Conservation (phyloP, 2,888 invertebrate genomes). For the Xanthia togata region DNA sequence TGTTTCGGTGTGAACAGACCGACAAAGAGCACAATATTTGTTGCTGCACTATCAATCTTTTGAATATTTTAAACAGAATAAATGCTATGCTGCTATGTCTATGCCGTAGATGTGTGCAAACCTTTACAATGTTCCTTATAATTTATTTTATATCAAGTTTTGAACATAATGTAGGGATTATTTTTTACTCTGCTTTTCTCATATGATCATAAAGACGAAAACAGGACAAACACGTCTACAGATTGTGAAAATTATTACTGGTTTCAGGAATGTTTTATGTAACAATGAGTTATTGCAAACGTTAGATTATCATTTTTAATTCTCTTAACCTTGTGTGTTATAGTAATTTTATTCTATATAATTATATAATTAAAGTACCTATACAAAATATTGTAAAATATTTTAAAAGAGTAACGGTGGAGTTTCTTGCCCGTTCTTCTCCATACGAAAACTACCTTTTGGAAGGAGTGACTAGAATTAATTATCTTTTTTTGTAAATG, state of each 20-base stretch:
- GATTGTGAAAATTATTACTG: slow-evolving; percentile 71
- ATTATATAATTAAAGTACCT: no score
- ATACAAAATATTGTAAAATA: no score
- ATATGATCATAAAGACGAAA: slow-evolving; percentile 66
- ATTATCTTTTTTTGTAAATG: no score
- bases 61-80: neutral
- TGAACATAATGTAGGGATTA: neutral
- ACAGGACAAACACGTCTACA: slow-evolving; percentile 37
- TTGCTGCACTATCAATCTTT: neutral
- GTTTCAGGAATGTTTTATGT: slow-evolving; percentile 69
- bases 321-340: no score
- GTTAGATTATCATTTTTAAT: no score
- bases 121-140: neutral
- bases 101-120: neutral
- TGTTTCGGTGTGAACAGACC: slow-evolving; percentile 9
- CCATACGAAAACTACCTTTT: no score
- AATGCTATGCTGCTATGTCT: neutral
- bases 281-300: neutral
- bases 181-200: slow-evolving; percentile 74
- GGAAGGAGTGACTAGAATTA: no score
- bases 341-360: no score
- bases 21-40: neutral
- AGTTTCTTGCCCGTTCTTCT: no score
- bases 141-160: neutral
- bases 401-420: no score